phyloP scores from a whole-genome alignment of 1,140 invertebrate genomes.

The Drusus annulatus region DNA sequence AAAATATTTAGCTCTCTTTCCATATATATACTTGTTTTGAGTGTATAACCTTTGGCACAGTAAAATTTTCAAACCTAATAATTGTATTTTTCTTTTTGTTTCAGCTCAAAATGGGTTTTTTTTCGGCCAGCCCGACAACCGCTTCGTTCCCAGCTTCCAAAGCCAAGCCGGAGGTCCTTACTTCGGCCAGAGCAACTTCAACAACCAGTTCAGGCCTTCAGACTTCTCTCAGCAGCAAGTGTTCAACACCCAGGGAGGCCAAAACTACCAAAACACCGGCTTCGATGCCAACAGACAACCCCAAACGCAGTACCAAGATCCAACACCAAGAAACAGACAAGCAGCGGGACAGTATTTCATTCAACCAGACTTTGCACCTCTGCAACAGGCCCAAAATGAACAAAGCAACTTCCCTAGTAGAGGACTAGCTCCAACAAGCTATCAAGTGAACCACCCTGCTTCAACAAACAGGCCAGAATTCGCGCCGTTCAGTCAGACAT shows the following conservation, averaged over 20 bases:
- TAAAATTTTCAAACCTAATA: no score
- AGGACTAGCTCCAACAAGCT: constrained; percentile 67
- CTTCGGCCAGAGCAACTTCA: constrained; percentile 52
- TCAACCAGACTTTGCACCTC: constrained; percentile 65
- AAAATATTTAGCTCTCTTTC: no score
- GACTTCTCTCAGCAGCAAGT: constrained; percentile 40
- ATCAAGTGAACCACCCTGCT: constrained; percentile 67
- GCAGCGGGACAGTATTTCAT: constrained; percentile 66
- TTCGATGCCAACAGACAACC: constrained; percentile 61
- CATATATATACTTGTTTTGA: no score
- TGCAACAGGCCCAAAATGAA: constrained; percentile 16
- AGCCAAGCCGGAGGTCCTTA: constrained; percentile 32
- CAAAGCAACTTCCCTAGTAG: constrained; percentile 63
- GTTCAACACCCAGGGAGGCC: constrained; percentile 46
- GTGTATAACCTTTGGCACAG: no score
- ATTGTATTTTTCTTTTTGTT: constrained; percentile 30
- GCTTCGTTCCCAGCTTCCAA: constrained; percentile 49
- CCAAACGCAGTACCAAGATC: constrained; percentile 67
- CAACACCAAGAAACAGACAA: constrained; percentile 68
- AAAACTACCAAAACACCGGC: constrained; percentile 31
- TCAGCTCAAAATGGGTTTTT: constrained; percentile 53
- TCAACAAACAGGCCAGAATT: constrained; percentile 68
- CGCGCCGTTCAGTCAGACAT: constrained; percentile 65
- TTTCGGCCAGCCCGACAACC: constrained; percentile 53
- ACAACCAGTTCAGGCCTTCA: constrained; percentile 46